Conservation (phyloP, 2,888 invertebrate species). For the Drosophila histrio region DNA sequence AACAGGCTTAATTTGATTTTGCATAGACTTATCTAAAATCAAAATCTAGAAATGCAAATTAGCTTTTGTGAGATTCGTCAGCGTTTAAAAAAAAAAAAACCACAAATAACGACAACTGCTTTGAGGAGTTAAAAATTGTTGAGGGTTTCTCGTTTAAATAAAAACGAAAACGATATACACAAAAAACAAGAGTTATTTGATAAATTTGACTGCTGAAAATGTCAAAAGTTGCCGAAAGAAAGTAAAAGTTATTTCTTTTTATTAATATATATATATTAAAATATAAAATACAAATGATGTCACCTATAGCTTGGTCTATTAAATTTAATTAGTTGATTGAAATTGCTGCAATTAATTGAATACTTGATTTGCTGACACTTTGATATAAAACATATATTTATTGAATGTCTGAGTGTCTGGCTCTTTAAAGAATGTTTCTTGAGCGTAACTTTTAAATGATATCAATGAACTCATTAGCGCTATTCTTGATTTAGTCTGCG, state of each 20-base stretch:
- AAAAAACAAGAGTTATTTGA: slow-evolving; percentile 15
- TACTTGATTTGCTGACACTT: neutral
- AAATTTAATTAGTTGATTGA: slow-evolving; percentile 22
- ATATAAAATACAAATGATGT: slow-evolving; percentile 41
- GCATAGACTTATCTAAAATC: slow-evolving; percentile 41
- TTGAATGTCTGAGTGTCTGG: neutral
- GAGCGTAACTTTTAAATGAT: neutral
- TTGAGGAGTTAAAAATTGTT: slow-evolving; percentile 1
- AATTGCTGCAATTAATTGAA: slow-evolving; percentile 18
- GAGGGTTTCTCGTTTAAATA: slow-evolving; percentile 37
- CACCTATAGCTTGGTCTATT: slow-evolving; percentile 23
- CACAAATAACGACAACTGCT: slow-evolving; percentile 31
- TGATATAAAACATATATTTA: neutral
- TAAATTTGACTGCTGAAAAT: slow-evolving; percentile 42
- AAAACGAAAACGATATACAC: slow-evolving; percentile 52
- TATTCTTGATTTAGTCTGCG: slow-evolving; percentile 34
- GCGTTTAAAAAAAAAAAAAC: slow-evolving; percentile 29
- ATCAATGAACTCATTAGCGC: slow-evolving; percentile 61
- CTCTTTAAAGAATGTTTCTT: neutral
- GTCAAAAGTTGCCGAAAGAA: slow-evolving; percentile 62
- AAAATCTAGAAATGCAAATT: slow-evolving; percentile 72
- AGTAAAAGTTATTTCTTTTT: slow-evolving; percentile 58
- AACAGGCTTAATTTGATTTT: slow-evolving; percentile 7
- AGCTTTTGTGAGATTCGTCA: slow-evolving; percentile 38
- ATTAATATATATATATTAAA: neutral